Percentiles rank a stretch among this genome's conserved stretches.
Evolutionary conservation across 2,113 vertebrate genomes (phyloP).

Genomic region (Gymnogyps californianus): DNA sequence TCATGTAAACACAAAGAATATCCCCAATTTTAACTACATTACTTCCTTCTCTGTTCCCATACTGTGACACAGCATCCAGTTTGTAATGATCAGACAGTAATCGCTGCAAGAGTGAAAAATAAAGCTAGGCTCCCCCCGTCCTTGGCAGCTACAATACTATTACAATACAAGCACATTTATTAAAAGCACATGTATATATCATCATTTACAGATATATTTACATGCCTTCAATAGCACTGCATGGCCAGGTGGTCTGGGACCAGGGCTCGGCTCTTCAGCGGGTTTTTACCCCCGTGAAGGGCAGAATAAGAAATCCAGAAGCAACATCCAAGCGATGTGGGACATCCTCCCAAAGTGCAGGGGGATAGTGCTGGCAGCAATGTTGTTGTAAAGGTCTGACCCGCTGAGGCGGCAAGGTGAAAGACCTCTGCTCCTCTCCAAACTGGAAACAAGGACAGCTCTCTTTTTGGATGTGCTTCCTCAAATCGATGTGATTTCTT

Average conservation of each 20-base stretch:
- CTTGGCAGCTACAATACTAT: neutral
- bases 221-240: neutral
- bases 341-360: neutral
- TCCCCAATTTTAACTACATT: neutral
- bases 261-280: neutral
- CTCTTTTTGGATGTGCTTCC: neutral
- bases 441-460: neutral
- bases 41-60: neutral
- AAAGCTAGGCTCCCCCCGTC: neutral
- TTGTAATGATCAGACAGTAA: neutral
- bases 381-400: neutral
- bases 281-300: neutral
- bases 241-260: neutral
- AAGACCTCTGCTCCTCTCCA: neutral
- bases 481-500: neutral
- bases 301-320: neutral
- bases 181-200: neutral
- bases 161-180: neutral
- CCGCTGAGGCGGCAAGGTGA: neutral
- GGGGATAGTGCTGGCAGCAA: neutral
- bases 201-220: neutral
- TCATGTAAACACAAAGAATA: neutral
- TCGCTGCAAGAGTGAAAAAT: neutral
- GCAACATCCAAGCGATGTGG: neutral
- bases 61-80: neutral